Base-by-base conservation (phyloP, 2,888 invertebrate species). In the Adelognathus sp. region DNA sequence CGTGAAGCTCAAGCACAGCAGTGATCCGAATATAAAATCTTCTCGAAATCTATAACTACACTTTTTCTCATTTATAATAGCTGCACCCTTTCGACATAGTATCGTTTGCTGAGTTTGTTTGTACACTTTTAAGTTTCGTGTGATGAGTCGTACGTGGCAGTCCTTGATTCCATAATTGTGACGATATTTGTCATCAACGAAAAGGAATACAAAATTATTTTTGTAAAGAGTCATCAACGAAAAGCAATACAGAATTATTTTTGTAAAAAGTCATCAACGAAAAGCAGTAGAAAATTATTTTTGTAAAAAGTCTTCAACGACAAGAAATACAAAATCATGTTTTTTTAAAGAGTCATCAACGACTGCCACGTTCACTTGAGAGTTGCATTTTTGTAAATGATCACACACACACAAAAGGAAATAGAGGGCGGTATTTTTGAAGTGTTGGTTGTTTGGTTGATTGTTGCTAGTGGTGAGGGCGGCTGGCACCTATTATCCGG, bases 401-500 rank as follows among this genome's bases (percentile, higher is more conserved):
- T 79, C 60, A 82, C 60, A 70, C 21, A 69, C 58, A 73, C 63
- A 73, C 54, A 50, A 50, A 66, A 79, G 76, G 21, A 79, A 76
- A 61, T 88, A 89, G 88, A 87, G 90, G 91, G 90, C 88, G 87
- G 90, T 90, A 87, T 85, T 89, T 90, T 91, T 91, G 90, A 91
- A 91, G 91, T 90, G 90, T 91, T 90, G 91, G 90, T 90, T 90
- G 90, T 91, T 91, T 91, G 91, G 91, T 91, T 91, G 91, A 91
- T 91, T 91, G 92, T 91, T 95, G 95, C 93, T 95, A 96, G 96
- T 97, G 94, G 96, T 97, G 93, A 97, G 97, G 95, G 96, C 97
- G 92, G 95, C 96, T 89, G 97, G 97, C 92, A 97, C 97, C 92
- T 97, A 96, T 93, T 97, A 96, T 93, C 97, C 97, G 90, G 94